A percentile compares a stretch with the other conserved stretches of the same genome.
phyloP scores from a whole-genome alignment of 2,113 vertebrate species.

The Microcebus griseorufus region DNA sequence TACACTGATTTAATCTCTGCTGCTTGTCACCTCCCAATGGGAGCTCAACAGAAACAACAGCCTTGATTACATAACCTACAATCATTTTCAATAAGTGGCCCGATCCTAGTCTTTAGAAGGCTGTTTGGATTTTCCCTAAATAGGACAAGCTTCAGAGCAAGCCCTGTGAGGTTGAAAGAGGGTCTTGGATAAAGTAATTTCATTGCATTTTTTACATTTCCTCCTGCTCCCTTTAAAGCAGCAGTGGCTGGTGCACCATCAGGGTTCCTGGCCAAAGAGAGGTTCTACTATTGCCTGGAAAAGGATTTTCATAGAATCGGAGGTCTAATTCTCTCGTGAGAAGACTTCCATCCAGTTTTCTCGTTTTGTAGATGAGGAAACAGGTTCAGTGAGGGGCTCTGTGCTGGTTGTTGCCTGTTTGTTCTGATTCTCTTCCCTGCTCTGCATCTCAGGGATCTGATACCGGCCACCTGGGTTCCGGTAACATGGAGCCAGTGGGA shows the following conservation, averaged over 20 bases:
- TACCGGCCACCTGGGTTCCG: background rate
- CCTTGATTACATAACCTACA: slow-evolving; percentile 33
- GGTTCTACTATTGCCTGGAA: background rate
- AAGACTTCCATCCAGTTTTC: background rate
- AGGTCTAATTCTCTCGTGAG: background rate
- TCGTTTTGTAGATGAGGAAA: background rate
- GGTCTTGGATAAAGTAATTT: background rate
- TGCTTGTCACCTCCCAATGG: background rate
- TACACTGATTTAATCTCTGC: slow-evolving; percentile 19
- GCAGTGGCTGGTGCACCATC: background rate
- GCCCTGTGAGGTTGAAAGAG: background rate
- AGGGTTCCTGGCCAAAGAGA: background rate
- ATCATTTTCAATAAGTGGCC: background rate
- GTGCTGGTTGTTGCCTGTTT: background rate
- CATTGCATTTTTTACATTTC: background rate
- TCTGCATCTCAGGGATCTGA: background rate
- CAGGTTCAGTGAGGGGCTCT: background rate
- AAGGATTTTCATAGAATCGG: background rate
- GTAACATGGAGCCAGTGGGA: background rate
- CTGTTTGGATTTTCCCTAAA: background rate
- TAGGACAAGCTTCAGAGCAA: background rate
- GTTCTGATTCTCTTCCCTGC: background rate
- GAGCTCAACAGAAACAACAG: slow-evolving; percentile 25
- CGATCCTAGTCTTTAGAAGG: background rate
- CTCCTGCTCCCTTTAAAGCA: background rate